These are phyloP conservation scores for Dermochelys coriacea DNA, from an alignment of 2,797 vertebrate species.

Conservation along the genomic window DNA sequence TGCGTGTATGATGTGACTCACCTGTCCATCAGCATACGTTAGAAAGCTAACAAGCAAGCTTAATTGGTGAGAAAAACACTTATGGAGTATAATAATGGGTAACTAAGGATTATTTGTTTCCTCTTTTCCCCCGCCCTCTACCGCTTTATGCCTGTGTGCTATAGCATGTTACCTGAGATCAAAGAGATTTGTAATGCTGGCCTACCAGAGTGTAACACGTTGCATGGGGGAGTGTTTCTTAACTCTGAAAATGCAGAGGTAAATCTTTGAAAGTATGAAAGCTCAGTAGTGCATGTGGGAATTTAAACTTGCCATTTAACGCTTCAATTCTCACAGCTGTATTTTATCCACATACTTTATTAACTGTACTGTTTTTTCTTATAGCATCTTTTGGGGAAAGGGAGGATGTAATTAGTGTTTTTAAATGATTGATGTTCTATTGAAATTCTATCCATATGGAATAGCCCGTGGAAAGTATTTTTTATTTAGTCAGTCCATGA, in stretches of 20 bases:
- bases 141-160: neutral
- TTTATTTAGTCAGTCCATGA: neutral
- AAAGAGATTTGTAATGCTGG: neutral
- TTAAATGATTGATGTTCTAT: neutral
- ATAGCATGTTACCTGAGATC: neutral
- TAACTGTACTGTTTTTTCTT: neutral
- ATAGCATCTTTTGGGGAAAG: neutral
- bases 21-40: neutral
- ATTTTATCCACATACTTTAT: neutral
- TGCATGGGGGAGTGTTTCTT: neutral
- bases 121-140: neutral
- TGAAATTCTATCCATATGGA: neutral
- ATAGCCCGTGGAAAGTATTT: neutral
- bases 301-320: neutral
- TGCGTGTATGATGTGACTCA: no score
- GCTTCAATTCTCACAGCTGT: neutral
- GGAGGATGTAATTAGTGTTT: neutral
- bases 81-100: neutral
- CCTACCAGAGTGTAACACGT: neutral
- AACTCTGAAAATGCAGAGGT: neutral
- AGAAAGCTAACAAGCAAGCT: neutral
- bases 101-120: neutral
- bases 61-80: neutral
- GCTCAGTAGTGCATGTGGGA: neutral
- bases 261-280: neutral